A percentile compares a stretch with the other conserved stretches of the same genome.
Evolutionary conservation across 2,113 vertebrate genomes (phyloP).

Genomic region (Physeter macrocephalus): DNA sequence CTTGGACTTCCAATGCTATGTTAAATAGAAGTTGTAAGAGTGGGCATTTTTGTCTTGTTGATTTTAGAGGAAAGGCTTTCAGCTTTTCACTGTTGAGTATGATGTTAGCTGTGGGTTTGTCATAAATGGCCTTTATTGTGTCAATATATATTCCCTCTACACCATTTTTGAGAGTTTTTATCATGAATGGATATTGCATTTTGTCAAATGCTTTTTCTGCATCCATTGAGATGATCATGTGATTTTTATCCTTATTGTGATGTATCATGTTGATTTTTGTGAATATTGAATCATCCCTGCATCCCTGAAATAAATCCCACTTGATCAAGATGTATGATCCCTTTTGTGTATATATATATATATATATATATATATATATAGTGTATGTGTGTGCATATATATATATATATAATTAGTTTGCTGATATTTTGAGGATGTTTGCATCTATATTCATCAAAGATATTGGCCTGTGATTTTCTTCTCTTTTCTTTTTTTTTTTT

Average conservation of each 20-base stretch:
- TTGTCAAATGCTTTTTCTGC: neutral
- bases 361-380: accelerated
- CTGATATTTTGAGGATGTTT: neutral
- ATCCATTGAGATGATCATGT: neutral
- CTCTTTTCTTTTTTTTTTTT: neutral
- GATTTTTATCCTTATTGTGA: neutral
- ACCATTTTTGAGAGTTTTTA: neutral
- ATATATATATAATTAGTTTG: neutral
- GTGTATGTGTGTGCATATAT: neutral
- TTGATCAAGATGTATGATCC: neutral
- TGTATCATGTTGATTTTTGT: neutral
- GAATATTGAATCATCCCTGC: neutral
- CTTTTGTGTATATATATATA: neutral
- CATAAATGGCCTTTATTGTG: neutral
- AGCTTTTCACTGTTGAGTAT: neutral
- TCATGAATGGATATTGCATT: neutral
- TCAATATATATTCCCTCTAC: neutral
- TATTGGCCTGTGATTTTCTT: neutral
- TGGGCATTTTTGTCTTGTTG: neutral
- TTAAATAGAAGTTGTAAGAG: neutral
- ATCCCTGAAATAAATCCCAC: neutral
- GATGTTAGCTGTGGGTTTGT: neutral
- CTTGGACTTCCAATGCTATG: neutral
- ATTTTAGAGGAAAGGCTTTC: neutral
- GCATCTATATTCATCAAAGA: neutral